Evolutionary conservation across 37 sponge, comb jelly and placozoan genomes (phyloP).

Genomic region (Spongilla lacustris): DNA sequence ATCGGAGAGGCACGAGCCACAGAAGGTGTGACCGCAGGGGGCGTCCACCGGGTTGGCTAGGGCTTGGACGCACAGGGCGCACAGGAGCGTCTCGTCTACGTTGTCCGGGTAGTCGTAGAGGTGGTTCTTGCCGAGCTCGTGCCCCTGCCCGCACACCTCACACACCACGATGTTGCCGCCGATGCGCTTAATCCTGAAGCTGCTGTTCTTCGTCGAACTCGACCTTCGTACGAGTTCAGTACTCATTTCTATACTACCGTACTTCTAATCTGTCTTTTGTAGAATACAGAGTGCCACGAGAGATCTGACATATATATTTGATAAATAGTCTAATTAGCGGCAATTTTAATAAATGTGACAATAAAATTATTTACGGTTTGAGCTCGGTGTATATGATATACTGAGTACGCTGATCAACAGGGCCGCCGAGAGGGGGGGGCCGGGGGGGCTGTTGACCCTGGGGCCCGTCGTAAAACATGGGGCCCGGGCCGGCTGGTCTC

Average conservation of each 20-base stretch:
- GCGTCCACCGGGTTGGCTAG: slow-evolving; percentile 87
- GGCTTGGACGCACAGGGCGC: slow-evolving; percentile 76
- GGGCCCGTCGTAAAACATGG: no score
- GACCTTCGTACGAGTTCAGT: not conserved
- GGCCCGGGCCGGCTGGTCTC: no score
- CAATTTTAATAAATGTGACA: no score
- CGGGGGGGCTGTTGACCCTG: no score
- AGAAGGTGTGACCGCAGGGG: slow-evolving; percentile 87
- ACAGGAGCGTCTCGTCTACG: slow-evolving; percentile 77
- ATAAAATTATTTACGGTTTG: no score
- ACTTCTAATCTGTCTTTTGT: no score
- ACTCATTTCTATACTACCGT: not conserved
- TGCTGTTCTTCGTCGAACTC: slow-evolving; percentile 18
- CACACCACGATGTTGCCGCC: slow-evolving; percentile 66
- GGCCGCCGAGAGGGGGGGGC: no score
- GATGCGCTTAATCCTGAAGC: slow-evolving; percentile 58
- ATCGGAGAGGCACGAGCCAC: slow-evolving; percentile 55
- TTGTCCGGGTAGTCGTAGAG: slow-evolving; percentile 87
- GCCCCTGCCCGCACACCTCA: slow-evolving; percentile 75
- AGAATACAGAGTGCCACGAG: no score
- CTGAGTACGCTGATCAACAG: no score
- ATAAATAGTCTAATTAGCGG: no score
- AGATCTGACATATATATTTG: no score
- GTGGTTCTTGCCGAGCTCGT: slow-evolving; percentile 72
- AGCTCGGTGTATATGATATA: no score